These are phyloP conservation scores for Tipula unca DNA, from an alignment of 2,888 invertebrate species.

Conservation along the genomic window DNA sequence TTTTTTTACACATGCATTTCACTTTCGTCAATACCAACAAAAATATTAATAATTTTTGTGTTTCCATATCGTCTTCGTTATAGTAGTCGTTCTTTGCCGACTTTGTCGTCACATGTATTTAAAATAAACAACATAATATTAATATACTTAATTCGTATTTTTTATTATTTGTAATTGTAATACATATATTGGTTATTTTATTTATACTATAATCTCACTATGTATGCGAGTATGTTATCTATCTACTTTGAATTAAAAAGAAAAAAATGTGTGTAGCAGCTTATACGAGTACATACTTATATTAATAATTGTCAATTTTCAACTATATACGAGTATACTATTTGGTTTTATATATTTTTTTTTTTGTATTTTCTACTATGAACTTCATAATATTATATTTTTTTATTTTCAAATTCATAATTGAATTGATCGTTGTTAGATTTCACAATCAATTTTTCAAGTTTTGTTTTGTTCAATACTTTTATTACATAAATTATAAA, in stretches of 20 bases:
- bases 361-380: background rate
- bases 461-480: constrained; percentile 1
- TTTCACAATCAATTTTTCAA: background rate
- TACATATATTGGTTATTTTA: background rate
- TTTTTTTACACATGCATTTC: background rate
- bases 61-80: background rate
- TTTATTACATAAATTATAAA: background rate
- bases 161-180: background rate
- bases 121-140: background rate
- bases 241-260: background rate
- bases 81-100: background rate
- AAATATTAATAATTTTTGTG: background rate
- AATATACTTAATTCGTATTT: background rate
- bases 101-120: background rate
- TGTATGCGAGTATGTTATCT: background rate
- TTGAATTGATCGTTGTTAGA: background rate
- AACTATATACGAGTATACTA: background rate
- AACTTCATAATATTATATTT: background rate
- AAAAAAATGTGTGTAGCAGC: background rate
- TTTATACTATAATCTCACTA: background rate
- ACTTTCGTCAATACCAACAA: background rate
- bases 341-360: background rate
- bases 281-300: background rate
- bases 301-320: background rate
- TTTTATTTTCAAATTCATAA: background rate